Percentiles rank a stretch among this genome's conserved stretches.
Conservation (phyloP, 2,113 vertebrate genomes). For the Mus pahari region DNA sequence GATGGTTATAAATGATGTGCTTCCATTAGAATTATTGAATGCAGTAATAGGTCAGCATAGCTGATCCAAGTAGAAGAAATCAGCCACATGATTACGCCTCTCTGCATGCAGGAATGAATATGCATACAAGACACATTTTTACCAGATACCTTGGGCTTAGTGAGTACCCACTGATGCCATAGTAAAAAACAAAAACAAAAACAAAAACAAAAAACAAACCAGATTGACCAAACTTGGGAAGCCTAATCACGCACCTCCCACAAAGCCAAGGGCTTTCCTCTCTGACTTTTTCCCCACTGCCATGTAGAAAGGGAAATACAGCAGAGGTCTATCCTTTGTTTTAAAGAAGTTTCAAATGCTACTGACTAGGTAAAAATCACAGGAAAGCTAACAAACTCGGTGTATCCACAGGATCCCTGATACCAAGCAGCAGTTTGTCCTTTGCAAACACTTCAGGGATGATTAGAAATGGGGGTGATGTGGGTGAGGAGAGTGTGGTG, state of each 20-base stretch:
- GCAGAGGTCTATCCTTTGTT: neutral
- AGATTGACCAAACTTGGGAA: neutral
- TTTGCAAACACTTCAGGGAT: conserved; percentile 5
- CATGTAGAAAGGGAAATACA: neutral
- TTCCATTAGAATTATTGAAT: neutral
- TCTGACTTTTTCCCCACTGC: neutral
- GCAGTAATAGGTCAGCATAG: neutral
- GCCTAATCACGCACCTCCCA: neutral
- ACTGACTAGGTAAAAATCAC: conserved; percentile 9
- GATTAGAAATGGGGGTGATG: neutral
- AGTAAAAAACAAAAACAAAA: neutral
- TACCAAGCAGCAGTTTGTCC: neutral
- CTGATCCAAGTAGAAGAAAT: neutral
- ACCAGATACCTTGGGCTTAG: neutral
- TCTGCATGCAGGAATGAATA: neutral
- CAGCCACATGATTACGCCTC: accelerated
- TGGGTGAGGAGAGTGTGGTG: neutral
- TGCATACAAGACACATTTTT: neutral
- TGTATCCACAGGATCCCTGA: neutral
- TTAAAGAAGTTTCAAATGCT: conserved; percentile 43
- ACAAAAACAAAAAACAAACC: no score
- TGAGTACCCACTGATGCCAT: neutral
- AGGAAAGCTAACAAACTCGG: neutral
- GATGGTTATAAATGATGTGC: neutral
- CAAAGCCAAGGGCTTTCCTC: neutral